Evolutionary conservation across 2,113 vertebrate genomes (phyloP).

Genomic region (Vicugna pacos): DNA sequence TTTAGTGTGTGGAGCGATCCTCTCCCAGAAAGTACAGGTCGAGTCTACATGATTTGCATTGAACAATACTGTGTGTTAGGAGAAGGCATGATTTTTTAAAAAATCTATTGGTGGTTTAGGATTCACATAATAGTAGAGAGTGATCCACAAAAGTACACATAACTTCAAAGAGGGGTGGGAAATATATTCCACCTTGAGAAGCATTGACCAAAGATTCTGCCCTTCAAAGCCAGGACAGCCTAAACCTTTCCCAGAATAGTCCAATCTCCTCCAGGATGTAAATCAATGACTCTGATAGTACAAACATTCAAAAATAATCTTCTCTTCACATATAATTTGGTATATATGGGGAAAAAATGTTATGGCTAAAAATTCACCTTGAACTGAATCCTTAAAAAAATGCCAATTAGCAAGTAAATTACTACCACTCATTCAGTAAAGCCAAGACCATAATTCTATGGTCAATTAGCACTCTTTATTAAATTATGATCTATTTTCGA

Average conservation of each 20-base stretch:
- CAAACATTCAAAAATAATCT: slow-evolving; percentile 17
- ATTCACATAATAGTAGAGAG: neutral
- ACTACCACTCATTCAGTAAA: neutral
- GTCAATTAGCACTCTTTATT: neutral
- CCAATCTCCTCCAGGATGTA: neutral
- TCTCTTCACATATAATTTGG: neutral
- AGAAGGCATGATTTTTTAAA: neutral
- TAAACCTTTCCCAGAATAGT: neutral
- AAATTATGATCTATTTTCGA: neutral
- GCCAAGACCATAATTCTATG: neutral
- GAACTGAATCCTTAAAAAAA: neutral
- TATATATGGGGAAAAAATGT: neutral
- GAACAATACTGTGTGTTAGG: neutral
- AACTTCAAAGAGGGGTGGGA: neutral
- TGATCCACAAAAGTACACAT: neutral
- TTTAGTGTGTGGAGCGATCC: neutral
- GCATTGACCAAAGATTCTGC: neutral
- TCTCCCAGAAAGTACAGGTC: neutral
- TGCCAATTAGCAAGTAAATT: neutral
- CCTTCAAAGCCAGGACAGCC: neutral
- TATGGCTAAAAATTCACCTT: neutral
- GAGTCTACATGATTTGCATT: neutral
- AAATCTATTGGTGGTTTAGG: neutral
- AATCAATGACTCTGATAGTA: neutral
- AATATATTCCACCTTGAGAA: neutral